phyloP scores from a whole-genome alignment of 53 echinoderm and acorn worm genomes.

The Glandiceps talaboti region DNA sequence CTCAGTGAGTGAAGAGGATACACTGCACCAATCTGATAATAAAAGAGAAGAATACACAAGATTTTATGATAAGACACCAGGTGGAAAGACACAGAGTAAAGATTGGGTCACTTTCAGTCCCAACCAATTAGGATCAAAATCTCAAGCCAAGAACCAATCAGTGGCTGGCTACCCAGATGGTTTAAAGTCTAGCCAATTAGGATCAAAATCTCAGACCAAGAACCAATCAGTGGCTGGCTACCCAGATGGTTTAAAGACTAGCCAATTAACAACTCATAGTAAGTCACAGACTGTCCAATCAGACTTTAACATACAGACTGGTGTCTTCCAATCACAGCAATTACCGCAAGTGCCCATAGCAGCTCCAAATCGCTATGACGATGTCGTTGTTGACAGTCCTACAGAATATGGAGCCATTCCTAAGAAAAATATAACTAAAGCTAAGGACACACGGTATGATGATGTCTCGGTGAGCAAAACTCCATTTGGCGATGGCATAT shows the following conservation, averaged over 20 bases:
- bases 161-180: not conserved
- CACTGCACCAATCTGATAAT: not conserved
- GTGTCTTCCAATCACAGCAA: not conserved
- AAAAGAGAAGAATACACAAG: not conserved
- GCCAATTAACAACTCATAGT: not conserved
- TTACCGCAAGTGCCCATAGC: not conserved
- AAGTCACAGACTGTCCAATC: not conserved
- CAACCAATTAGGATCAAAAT: not conserved
- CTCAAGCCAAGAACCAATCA: not conserved
- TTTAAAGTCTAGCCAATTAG: not conserved
- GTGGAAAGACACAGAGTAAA: not conserved
- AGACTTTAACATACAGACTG: not conserved
- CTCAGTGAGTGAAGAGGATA: constrained; percentile 7
- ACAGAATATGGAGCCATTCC: not conserved
- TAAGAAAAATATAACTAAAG: not conserved
- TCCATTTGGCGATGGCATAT: not conserved
- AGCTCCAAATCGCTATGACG: not conserved
- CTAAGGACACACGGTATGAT: too few relatives aligned
- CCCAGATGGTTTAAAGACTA: not conserved
- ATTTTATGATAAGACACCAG: not conserved
- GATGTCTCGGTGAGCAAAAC: not conserved
- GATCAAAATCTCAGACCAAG: too few relatives aligned
- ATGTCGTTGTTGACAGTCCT: not conserved
- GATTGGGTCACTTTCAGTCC: not conserved
- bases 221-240: not conserved